These are phyloP conservation scores for Brachypalpus laphriformis DNA, from an alignment of 2,888 invertebrate genomes.

Conservation along the genomic window DNA sequence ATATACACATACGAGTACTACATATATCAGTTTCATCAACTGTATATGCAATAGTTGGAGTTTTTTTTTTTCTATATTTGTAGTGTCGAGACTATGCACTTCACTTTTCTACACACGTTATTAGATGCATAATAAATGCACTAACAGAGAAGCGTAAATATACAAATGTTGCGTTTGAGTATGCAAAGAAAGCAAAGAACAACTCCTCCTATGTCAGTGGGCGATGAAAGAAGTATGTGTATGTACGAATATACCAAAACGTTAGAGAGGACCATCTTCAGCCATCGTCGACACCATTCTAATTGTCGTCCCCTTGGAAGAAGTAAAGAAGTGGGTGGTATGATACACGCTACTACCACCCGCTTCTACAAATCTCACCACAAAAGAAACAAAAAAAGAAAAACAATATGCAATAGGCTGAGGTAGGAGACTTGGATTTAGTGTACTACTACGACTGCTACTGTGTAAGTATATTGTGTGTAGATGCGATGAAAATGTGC, in stretches of 20 bases:
- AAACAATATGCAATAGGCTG: not conserved
- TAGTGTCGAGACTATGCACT: constrained; percentile 30
- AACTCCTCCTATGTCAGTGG: constrained; percentile 35
- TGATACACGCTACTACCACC: not conserved
- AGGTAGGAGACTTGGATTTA: constrained; percentile 37
- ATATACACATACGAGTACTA: too few species aligned
- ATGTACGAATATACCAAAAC: not conserved
- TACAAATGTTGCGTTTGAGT: constrained; percentile 18
- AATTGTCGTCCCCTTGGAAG: constrained; percentile 39
- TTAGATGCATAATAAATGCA: constrained; percentile 31
- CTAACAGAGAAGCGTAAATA: constrained; percentile 19
- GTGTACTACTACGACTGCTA: constrained; percentile 21
- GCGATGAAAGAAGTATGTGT: not conserved
- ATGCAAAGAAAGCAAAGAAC: constrained; percentile 27
- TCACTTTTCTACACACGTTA: not conserved
- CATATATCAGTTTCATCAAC: not conserved
- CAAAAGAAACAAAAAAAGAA: constrained; percentile 30
- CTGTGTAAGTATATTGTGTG: not conserved
- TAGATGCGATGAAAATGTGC: constrained; percentile 40
- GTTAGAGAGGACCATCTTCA: constrained; percentile 2
- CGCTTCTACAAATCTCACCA: constrained; percentile 28
- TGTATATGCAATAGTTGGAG: not conserved
- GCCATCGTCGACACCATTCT: constrained; percentile 37
- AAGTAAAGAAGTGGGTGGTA: not conserved
- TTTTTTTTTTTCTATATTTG: constrained; percentile 22